A percentile compares a stretch with the other conserved stretches of the same genome.
Evolutionary conservation across 2,797 vertebrate genomes (phyloP).

Genomic region (Prionace glauca): DNA sequence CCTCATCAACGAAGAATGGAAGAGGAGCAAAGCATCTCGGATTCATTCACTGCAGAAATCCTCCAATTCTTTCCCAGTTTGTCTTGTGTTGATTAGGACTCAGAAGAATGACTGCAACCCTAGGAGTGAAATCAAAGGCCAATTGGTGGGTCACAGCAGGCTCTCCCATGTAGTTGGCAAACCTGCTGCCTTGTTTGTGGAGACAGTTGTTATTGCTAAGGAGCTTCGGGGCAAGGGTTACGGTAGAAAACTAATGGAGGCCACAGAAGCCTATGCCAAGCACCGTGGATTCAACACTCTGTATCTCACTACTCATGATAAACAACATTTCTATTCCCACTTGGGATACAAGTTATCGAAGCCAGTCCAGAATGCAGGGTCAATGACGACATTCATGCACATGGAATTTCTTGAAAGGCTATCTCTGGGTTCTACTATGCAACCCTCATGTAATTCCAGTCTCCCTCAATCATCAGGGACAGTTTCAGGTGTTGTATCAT

Average conservation of each 20-base stretch:
- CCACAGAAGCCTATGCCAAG: slow-evolving; percentile 71
- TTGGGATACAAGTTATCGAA: slow-evolving; percentile 70
- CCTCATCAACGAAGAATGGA: slow-evolving; percentile 85
- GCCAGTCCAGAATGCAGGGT: slow-evolving; percentile 76
- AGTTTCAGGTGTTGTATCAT: background rate
- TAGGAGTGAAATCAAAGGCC: slow-evolving; percentile 37
- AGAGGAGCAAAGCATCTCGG: slow-evolving; percentile 72
- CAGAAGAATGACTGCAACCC: background rate
- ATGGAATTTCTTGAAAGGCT: slow-evolving; percentile 65
- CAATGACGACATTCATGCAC: slow-evolving; percentile 63
- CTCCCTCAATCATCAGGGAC: background rate
- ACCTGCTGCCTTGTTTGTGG: slow-evolving; percentile 70
- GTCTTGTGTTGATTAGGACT: slow-evolving; percentile 68
- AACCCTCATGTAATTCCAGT: background rate
- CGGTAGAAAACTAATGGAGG: slow-evolving; percentile 79
- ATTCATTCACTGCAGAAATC: slow-evolving; percentile 79
- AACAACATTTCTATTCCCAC: slow-evolving; percentile 83
- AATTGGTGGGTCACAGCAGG: slow-evolving; percentile 75
- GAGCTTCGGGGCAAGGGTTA: slow-evolving; percentile 75
- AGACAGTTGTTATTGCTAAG: slow-evolving; percentile 79
- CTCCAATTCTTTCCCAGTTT: slow-evolving; percentile 72
- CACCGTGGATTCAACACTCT: slow-evolving; percentile 65
- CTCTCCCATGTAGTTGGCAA: slow-evolving; percentile 70
- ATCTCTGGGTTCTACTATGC: background rate
- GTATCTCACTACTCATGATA: slow-evolving; percentile 84